Evolutionary conservation across 2,113 vertebrate genomes (phyloP), one percentile per base, ranked within the genome.

Genomic region (Chrysochloris asiatica): DNA sequence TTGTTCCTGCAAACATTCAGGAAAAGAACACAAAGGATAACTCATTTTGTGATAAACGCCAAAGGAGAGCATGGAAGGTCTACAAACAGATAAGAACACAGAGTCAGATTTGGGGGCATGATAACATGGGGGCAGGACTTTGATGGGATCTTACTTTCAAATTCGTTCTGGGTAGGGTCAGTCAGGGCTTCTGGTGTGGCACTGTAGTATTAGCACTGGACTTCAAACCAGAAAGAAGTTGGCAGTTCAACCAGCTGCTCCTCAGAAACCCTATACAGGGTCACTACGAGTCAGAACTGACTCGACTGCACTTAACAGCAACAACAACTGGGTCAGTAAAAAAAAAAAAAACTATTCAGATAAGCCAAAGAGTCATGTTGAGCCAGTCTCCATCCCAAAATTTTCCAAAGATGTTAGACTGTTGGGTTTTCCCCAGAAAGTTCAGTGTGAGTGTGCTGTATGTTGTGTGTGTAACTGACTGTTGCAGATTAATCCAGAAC

Each of bases 1-100:
- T 95, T 61, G 50, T 77, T 88, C 38, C 79, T 85, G 28, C 83
- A 88, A 94, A 84, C 52, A 33, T 43, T 81, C 72, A 86, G 93
- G 84, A 89, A 85, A 67, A 78, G 48, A 93, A 86, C 83, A 93
- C 67, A 89, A 91, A 79, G 86, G 63, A 88, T n/a, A 41, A 52
- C 77, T 81, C 59, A 69, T 73, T 83, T 77, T 88, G 86, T 81
- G 86, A 95, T 78, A 86, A 92, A 76, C n/a, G 63, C 61, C n/a
- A 36, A 28, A 89, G n/a, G 45, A 92, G 86, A 88, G 9, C 54
- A 56, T 50, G 6, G 38, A 75, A 83, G 28, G 36, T 54, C 38
- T 75, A 50, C 19, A 22, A 86, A 50, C 2, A 61, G 82, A 86
- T 2, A 67, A 50, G 28, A 71, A 63, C 26, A 71, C 21, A 52